A percentile compares a stretch with the other conserved stretches of the same genome.
These are phyloP conservation scores for Sebastes fasciatus DNA, from an alignment of 2,113 vertebrate species.

Conservation along the genomic window DNA sequence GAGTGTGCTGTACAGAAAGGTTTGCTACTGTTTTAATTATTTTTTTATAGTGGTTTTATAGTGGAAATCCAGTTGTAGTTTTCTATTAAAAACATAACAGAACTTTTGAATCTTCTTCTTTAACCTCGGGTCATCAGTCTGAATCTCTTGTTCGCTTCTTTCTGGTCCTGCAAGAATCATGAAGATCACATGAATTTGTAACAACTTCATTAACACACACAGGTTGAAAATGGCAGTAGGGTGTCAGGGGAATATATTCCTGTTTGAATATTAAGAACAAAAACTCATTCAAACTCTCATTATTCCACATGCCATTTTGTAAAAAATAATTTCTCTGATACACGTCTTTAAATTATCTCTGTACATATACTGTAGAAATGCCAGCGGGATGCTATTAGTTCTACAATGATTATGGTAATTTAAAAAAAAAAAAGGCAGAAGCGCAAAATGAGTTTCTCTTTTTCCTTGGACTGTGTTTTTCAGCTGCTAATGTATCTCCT, in stretches of 20 bases:
- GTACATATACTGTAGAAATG: background rate
- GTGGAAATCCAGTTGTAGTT: conserved; percentile 4
- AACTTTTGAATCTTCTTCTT: conserved; percentile 29
- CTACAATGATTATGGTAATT: conserved; percentile 17
- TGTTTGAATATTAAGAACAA: background rate
- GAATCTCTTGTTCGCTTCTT: background rate
- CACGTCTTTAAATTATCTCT: background rate
- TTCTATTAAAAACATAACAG: conserved; percentile 11
- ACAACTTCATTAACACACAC: background rate
- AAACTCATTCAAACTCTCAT: background rate
- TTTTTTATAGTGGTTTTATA: background rate
- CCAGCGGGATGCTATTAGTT: background rate
- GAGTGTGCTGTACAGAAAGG: background rate
- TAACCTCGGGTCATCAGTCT: conserved; percentile 12
- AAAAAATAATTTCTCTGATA: background rate
- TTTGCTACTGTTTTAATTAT: background rate
- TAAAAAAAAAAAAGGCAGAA: background rate
- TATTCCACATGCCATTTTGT: background rate
- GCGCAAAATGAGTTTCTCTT: background rate
- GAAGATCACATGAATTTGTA: background rate
- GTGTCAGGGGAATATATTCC: background rate
- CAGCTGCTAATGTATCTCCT: background rate
- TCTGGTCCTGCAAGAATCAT: conserved; percentile 15
- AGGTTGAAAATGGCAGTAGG: background rate
- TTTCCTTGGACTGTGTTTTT: background rate